These are phyloP conservation scores for Gymnothorax reevesii DNA, from an alignment of 2,797 vertebrate genomes.

Conservation along the genomic window DNA sequence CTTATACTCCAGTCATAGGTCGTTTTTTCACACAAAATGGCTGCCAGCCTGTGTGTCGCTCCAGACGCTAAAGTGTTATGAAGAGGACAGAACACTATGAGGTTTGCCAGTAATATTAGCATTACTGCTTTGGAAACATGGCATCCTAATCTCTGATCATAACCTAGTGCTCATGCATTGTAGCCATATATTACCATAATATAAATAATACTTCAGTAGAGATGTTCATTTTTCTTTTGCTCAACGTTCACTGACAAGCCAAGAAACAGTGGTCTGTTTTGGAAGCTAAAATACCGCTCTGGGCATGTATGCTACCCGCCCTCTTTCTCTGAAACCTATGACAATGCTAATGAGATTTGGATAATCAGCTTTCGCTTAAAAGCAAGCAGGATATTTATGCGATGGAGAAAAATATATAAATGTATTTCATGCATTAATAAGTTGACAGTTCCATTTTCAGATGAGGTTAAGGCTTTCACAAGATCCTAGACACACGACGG, in stretches of 20 bases:
- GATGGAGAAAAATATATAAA: slow-evolving; percentile 28
- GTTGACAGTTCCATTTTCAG: slow-evolving; percentile 25
- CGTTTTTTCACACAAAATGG: slow-evolving; percentile 18
- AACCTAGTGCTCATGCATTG: background rate
- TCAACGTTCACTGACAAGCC: background rate
- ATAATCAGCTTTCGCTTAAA: slow-evolving; percentile 40
- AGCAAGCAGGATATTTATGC: slow-evolving; percentile 36
- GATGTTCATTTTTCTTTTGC: slow-evolving; percentile 8
- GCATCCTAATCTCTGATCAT: background rate
- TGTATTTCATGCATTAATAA: slow-evolving; percentile 20
- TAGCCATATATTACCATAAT: background rate
- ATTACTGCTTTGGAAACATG: background rate
- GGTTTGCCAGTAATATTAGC: background rate
- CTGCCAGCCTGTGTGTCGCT: background rate
- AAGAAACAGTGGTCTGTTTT: background rate
- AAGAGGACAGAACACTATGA: background rate
- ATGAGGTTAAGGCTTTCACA: slow-evolving; percentile 18
- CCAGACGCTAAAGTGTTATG: background rate
- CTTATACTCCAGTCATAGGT: background rate
- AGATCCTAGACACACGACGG: background rate
- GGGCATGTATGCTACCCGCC: slow-evolving; percentile 8
- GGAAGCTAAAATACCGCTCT: slow-evolving; percentile 7
- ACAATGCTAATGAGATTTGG: slow-evolving; percentile 39
- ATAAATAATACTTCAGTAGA: background rate
- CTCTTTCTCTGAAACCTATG: slow-evolving; percentile 23